Evolutionary conservation across 2,113 vertebrate species (phyloP).

Genomic region (Etia nguti): DNA sequence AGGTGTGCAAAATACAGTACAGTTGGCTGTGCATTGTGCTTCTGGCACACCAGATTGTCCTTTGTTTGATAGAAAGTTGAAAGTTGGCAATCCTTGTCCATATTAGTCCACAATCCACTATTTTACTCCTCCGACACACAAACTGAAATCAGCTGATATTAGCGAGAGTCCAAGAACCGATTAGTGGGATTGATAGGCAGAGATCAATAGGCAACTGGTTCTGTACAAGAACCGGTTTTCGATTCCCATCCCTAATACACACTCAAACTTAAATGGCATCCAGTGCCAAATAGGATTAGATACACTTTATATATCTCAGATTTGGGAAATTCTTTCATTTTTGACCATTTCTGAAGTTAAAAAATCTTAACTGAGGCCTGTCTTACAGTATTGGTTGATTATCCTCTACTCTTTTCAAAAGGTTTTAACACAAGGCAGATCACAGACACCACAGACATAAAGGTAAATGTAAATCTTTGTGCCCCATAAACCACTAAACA

Average conservation of each 20-base stretch:
- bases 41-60: neutral
- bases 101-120: too few relatives aligned
- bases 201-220: rapidly evolving
- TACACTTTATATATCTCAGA: neutral
- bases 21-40: neutral
- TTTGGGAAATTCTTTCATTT: neutral
- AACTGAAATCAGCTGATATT: neutral
- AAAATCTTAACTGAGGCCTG: neutral
- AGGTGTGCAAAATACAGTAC: too few relatives aligned
- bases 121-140: too few relatives aligned
- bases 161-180: rapidly evolving
- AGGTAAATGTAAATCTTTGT: rapidly evolving
- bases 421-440: rapidly evolving
- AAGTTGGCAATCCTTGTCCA: neutral
- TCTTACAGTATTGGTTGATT: neutral
- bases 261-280: neutral
- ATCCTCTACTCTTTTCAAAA: neutral
- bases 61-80: neutral
- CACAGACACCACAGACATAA: neutral
- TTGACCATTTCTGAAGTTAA: neutral
- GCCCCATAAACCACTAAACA: neutral
- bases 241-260: neutral
- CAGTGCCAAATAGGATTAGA: neutral
- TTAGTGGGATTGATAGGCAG: neutral
- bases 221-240: neutral